A percentile compares a stretch with the other conserved stretches of the same genome.
Conservation (phyloP, 2,113 vertebrate species). For the Gulo gulo region DNA sequence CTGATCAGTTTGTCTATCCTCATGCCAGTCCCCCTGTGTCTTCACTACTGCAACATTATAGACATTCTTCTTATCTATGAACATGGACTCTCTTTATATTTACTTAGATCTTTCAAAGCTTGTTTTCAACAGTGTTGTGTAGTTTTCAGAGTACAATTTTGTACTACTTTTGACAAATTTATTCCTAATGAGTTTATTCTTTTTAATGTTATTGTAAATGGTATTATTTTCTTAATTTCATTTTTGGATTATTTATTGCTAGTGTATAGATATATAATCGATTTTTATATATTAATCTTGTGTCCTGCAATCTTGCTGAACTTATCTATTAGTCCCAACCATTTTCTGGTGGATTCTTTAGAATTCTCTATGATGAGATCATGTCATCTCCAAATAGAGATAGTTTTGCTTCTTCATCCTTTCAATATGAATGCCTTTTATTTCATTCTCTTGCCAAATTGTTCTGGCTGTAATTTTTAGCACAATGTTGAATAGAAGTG, state of each 20-base stretch:
- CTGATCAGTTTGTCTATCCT: background rate
- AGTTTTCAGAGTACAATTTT: background rate
- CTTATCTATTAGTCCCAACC: background rate
- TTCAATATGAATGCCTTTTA: background rate
- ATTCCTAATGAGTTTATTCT: background rate
- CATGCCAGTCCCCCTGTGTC: background rate
- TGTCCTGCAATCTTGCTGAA: background rate
- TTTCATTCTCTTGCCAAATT: background rate
- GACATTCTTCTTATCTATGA: background rate
- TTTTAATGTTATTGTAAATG: background rate
- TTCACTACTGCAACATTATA: background rate
- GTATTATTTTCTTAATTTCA: background rate
- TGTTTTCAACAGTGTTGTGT: background rate
- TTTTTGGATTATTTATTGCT: background rate
- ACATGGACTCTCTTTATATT: background rate
- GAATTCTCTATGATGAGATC: background rate
- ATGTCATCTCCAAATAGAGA: background rate
- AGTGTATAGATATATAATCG: background rate
- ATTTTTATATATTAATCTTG: background rate
- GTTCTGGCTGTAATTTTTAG: background rate
- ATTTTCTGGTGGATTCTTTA: background rate
- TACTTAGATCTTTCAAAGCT: background rate
- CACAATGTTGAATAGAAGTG: background rate
- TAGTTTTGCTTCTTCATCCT: background rate
- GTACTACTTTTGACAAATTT: background rate